Conservation (phyloP, 2,113 vertebrate genomes). For the Poecile atricapillus region DNA sequence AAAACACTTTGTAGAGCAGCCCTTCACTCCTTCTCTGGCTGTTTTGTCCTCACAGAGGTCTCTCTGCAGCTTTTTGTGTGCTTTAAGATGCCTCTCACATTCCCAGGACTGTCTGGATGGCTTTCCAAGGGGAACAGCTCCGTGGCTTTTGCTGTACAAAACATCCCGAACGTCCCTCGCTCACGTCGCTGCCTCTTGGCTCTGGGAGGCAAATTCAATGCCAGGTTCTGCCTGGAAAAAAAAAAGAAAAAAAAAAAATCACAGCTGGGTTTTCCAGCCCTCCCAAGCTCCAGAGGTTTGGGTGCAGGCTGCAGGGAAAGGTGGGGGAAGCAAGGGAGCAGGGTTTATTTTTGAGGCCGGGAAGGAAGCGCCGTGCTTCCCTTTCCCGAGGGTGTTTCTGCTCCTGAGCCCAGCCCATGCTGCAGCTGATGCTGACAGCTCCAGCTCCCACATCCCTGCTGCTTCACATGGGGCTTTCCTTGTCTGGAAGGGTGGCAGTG, state of each 20-base stretch:
- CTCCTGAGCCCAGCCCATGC: not conserved
- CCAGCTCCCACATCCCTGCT: not conserved
- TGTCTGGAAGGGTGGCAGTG: not conserved
- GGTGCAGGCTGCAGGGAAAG: not conserved
- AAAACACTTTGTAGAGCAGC: not conserved
- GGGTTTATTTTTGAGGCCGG: not conserved
- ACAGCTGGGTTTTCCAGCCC: not conserved
- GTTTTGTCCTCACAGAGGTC: not conserved
- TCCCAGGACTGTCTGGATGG: not conserved
- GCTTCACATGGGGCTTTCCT: not conserved
- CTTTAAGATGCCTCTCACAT: not conserved
- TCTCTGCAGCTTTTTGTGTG: not conserved
- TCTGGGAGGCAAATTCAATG: not conserved
- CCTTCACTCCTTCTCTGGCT: not conserved
- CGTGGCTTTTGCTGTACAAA: not conserved
- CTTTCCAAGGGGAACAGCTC: not conserved
- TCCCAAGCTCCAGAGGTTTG: not conserved
- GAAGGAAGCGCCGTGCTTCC: not conserved
- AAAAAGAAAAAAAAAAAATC: not conserved
- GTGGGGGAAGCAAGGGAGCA: not conserved
- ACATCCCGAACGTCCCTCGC: not conserved
- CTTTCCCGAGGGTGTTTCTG: not conserved
- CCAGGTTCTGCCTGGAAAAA: not conserved
- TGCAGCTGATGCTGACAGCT: not conserved
- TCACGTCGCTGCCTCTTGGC: not conserved